Evolutionary conservation across 2,113 vertebrate species (phyloP).

Genomic region (Fregata magnificens): DNA sequence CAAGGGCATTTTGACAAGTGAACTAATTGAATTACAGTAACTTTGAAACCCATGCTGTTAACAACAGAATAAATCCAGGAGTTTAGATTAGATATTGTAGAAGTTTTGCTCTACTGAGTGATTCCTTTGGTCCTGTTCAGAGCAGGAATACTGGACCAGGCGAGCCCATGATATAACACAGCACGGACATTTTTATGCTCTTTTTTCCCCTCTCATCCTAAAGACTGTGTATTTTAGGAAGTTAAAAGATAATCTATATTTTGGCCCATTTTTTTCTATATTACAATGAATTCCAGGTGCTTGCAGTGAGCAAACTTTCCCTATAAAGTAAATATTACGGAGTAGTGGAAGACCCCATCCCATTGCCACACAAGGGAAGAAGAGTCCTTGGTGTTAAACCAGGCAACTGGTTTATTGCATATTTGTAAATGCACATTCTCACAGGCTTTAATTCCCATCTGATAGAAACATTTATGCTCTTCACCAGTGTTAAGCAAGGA

Average conservation of each 20-base stretch:
- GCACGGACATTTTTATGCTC: not conserved
- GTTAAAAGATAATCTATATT: not conserved
- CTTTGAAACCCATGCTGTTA: not conserved
- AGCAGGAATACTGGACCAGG: not conserved
- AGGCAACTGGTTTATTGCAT: not conserved
- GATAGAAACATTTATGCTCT: not conserved
- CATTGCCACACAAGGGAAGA: not conserved
- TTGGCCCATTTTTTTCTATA: not conserved
- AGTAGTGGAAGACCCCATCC: not conserved
- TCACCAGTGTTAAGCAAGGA: not conserved
- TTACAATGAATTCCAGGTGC: not conserved
- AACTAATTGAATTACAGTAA: not conserved
- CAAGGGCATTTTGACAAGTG: not conserved
- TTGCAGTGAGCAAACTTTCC: not conserved
- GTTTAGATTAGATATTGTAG: not conserved
- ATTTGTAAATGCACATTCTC: not conserved
- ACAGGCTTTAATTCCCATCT: not conserved
- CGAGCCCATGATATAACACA: not conserved
- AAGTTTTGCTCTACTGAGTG: not conserved
- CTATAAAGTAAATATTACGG: not conserved
- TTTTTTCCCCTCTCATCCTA: not conserved
- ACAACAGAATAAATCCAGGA: not conserved
- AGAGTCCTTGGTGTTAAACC: not conserved
- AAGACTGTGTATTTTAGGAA: not conserved
- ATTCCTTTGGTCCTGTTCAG: not conserved